phyloP scores from a whole-genome alignment of 2,888 invertebrate genomes.

The Caenorhabditis wallacei region DNA sequence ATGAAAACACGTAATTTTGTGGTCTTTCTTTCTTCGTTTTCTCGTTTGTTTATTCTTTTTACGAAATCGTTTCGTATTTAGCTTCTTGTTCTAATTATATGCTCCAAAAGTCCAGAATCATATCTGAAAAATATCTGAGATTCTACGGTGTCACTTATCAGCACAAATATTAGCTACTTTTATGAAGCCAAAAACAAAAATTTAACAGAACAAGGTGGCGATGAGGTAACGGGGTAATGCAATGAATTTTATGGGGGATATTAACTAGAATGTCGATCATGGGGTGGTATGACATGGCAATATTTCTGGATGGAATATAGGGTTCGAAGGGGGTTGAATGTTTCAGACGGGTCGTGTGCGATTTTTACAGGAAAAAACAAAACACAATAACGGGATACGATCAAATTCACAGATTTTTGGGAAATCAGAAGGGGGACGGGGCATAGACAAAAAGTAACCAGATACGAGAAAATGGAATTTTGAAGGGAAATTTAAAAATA shows the following conservation, averaged over 20 bases:
- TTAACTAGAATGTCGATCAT: constrained; percentile 31
- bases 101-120: neutral
- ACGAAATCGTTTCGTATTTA: neutral
- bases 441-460: neutral
- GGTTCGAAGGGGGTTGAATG: neutral
- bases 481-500: constrained; percentile 14
- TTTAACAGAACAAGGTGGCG: constrained; percentile 14
- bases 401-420: constrained; percentile 48
- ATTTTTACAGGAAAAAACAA: constrained; percentile 28
- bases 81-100: neutral
- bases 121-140: no score
- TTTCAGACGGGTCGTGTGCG: constrained; percentile 7
- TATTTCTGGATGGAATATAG: neutral
- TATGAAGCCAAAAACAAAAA: constrained; percentile 18
- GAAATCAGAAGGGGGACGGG: neutral
- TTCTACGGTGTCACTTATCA: no score
- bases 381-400: neutral
- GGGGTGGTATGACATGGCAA: constrained; percentile 41
- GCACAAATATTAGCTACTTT: constrained; percentile 6
- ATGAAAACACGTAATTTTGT: constrained; percentile 24
- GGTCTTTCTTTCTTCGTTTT: neutral
- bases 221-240: neutral
- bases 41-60: constrained; percentile 13
- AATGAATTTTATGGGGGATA: constrained; percentile 7
- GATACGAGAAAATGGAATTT: neutral